phyloP scores from a whole-genome alignment of 2,888 invertebrate species.

The Caenorhabditis sp. region DNA sequence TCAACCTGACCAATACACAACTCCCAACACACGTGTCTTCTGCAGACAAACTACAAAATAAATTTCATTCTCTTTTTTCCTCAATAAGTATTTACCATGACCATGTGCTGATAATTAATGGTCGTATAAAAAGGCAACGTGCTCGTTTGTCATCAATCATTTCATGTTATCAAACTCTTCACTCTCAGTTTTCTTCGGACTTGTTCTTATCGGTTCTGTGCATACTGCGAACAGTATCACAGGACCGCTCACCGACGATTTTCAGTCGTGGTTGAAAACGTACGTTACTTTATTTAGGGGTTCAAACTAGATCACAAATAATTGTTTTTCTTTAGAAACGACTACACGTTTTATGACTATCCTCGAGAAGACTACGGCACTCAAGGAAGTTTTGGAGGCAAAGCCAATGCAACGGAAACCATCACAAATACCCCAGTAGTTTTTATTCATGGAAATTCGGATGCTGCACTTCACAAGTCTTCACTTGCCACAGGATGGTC shows the following conservation, averaged over 20 bases:
- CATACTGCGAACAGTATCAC: slow-evolving; percentile 21
- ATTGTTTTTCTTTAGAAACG: slow-evolving; percentile 36
- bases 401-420: slow-evolving; percentile 18
- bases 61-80: too few species aligned
- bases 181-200: not conserved
- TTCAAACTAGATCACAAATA: not conserved
- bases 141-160: not conserved
- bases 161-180: not conserved
- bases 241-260: slow-evolving; percentile 44
- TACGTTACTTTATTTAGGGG: slow-evolving; percentile 10
- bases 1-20: too few species aligned
- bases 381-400: slow-evolving; percentile 57
- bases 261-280: slow-evolving; percentile 37
- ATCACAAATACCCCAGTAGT: slow-evolving; percentile 44
- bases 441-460: slow-evolving; percentile 60
- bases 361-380: slow-evolving; percentile 45
- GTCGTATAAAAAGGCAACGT: not conserved
- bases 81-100: not conserved
- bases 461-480: slow-evolving; percentile 44
- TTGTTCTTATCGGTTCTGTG: not conserved
- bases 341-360: slow-evolving; percentile 46
- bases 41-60: not conserved
- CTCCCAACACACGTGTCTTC: too few species aligned
- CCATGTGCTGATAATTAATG: not conserved
- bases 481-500: slow-evolving; percentile 50